Evolutionary conservation across 2,113 vertebrate species (phyloP), one percentile per base, ranked within the genome.

Genomic region (Argyrosomus japonicus): DNA sequence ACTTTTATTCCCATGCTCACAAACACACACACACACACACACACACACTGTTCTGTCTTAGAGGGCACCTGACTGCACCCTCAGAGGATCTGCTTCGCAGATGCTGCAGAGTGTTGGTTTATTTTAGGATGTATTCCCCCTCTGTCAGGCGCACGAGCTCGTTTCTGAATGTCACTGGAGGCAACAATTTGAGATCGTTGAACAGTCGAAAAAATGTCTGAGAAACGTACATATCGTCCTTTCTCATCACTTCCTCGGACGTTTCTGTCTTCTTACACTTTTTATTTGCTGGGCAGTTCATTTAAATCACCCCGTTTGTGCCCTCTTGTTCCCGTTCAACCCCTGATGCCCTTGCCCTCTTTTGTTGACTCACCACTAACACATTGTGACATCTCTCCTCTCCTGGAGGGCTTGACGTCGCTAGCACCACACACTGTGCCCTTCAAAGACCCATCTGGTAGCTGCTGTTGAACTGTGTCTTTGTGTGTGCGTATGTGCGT

Each of bases 391-490:
- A 77, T 90, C 85, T 80, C 76, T 65, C 14, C 70, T 73, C 77
- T 89, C 88, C 87, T 86, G 78, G 77, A 88, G 84, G 92, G 80
- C 68, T 65, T 81, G 87, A 87, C 75, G 71, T 83, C n/a, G 85
- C 50, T 64, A 70, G 60, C 54, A 83, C 81, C 76, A 77, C 89
- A 87, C 86, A 27, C 71, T 36, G 78, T 45, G 77, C 70, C 79
- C 89, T 90, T 91, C 85, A 90, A 77, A 82, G 62, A 79, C 86
- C 91, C 83, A 83, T 83, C 81, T 88, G 77, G 82, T 85, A 71
- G 79, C 85, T 83, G 81, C 84, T 69, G 81, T 48, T 79, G 61
- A 79, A 57, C 19, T 64, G 78, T 29, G 51, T 27, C 19, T 21
- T 15, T 54, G 25, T 73, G 68, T 0, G 2, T 10, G 36, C 23